Base-by-base conservation (phyloP, 2,888 invertebrate genomes). In the Parasteatoda lunata region DNA sequence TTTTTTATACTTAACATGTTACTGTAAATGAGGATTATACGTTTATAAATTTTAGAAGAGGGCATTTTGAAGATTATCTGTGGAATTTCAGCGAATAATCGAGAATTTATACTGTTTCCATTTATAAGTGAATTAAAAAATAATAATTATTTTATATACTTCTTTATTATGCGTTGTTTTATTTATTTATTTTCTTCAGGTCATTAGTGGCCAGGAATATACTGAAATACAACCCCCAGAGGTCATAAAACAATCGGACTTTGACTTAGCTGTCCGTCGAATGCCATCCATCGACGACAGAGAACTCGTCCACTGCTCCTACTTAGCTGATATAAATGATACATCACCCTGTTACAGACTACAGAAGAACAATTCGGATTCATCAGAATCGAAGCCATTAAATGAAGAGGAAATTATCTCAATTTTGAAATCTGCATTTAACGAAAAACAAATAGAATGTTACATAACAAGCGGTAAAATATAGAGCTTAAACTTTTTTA, bases 181-280 rank as follows among this genome's bases (percentile, higher is more conserved):
- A 30, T 30, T 30, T 30, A 30, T 30, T 30, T 30, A 30, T 96
- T 96, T 92, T 93, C 96, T 87, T 96, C 95, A 92, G 95, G 95
- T 49, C 95, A 95, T 0, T 92, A 96, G 89, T 96, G 96, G 59
- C 95, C 95, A 7, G 95, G 95, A 9, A 93, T 59, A 65, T 11
- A 48, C 69, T 5, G 30, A 52, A 5, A 30, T 77, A 4, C 85
- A 96, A 89, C 92, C 96, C 84, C 96, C 96, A 0, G 94, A 95
- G 90, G 95, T 95, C 6, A 94, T 96, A 85, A 95, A 96, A 91
- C 95, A 95, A 90, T 94, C 95, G 1, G 96, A 96, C 92, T 96
- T 96, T 91, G 94, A 95, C 90, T 94, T 95, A 88, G 95, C 95
- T 4, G 93, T 96, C 90, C 94, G 94, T 76, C 94, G 94, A 13